These are phyloP conservation scores for Exaiptasia diaphana DNA, from an alignment of 64 coral and sea anemone genomes.

Conservation along the genomic window DNA sequence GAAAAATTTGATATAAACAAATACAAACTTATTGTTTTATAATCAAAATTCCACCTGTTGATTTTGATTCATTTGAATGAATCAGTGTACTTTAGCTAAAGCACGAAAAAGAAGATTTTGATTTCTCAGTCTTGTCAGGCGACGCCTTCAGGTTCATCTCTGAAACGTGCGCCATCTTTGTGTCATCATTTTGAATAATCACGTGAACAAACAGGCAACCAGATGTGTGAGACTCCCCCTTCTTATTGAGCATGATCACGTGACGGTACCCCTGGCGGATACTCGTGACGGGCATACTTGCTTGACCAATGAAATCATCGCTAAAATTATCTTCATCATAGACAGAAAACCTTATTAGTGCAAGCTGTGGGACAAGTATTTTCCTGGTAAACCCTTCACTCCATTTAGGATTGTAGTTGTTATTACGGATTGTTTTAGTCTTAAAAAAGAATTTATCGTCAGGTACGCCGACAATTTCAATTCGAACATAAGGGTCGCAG, in stretches of 20 bases:
- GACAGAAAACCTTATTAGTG: slow-evolving; percentile 46
- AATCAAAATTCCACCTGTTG: no score
- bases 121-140: background rate
- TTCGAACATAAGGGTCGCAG: slow-evolving; percentile 44
- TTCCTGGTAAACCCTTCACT: slow-evolving; percentile 11
- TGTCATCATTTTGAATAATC: background rate
- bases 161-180: background rate
- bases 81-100: no score
- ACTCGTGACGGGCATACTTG: slow-evolving; percentile 9
- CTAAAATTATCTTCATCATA: slow-evolving; percentile 36
- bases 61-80: background rate
- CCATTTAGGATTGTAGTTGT: slow-evolving; percentile 45
- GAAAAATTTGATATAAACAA: no score
- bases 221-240: background rate
- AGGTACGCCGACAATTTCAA: slow-evolving; percentile 40
- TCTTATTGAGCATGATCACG: slow-evolving; percentile 8
- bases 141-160: background rate
- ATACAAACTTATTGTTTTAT: no score
- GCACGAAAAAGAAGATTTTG: background rate
- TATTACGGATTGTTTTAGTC: slow-evolving; percentile 37
- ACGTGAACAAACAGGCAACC: slow-evolving; percentile 8
- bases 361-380: slow-evolving; percentile 42
- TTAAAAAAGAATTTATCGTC: slow-evolving; percentile 10
- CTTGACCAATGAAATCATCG: slow-evolving; percentile 55
- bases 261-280: slow-evolving; percentile 28